Percentiles rank a stretch among this genome's conserved stretches.
Conservation (phyloP, 2,797 vertebrate genomes). For the Chiroxiphia lanceolata region DNA sequence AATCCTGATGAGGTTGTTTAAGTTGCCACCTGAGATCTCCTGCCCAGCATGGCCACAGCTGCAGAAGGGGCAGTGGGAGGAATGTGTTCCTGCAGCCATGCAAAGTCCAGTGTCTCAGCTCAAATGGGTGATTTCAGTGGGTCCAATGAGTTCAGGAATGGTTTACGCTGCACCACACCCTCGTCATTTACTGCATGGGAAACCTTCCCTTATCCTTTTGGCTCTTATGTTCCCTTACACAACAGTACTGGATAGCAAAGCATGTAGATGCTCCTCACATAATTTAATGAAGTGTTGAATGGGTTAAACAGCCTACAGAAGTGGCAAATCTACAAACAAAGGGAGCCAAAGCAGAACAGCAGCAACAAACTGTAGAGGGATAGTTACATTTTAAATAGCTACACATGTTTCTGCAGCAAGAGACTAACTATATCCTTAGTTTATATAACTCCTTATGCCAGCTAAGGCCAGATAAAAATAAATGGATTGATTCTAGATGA, state of each 20-base stretch:
- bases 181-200: background rate
- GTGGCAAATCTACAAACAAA: background rate
- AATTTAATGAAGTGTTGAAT: background rate
- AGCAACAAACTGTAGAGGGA: background rate
- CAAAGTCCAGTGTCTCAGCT: background rate
- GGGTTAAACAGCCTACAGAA: background rate
- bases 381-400: background rate
- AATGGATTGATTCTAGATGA: background rate
- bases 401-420: background rate
- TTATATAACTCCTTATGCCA: background rate
- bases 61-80: background rate
- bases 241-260: background rate
- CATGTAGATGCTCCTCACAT: background rate
- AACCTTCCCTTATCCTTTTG: background rate
- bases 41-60: background rate
- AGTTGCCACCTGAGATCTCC: background rate
- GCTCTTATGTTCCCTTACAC: background rate
- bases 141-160: fast-evolving
- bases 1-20: background rate
- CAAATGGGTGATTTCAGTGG: background rate
- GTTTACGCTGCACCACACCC: background rate
- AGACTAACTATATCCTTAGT: background rate
- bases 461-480: background rate
- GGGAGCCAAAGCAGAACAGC: background rate
- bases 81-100: fast-evolving